Percentiles rank a stretch among this genome's conserved stretches.
phyloP scores from a whole-genome alignment of 1,140 invertebrate genomes.

The Drosophila gunungcola region DNA sequence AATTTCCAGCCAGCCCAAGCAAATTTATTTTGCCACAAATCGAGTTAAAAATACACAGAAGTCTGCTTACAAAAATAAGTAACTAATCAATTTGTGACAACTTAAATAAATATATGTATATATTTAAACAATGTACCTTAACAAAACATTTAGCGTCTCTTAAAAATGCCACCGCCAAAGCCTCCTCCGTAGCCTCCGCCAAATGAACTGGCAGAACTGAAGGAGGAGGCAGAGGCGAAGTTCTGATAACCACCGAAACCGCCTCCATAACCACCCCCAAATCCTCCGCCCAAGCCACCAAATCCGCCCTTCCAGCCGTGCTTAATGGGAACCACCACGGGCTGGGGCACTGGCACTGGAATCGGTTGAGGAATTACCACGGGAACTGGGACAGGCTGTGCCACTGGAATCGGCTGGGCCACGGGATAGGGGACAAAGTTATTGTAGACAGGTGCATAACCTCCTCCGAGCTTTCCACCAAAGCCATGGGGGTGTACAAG shows the following conservation, averaged over 20 bases:
- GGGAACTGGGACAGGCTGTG: constrained; percentile 39
- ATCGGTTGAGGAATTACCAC: constrained; percentile 60
- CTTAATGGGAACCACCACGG: constrained; percentile 41
- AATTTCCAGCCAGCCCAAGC: constrained; percentile 1
- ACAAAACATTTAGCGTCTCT: constrained; percentile 21
- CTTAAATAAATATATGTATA: constrained; percentile 24
- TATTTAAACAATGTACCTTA: neutral
- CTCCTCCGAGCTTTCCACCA: constrained; percentile 56
- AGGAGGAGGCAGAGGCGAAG: constrained; percentile 19
- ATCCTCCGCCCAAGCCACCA: constrained; percentile 36
- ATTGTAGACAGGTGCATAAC: constrained; percentile 49
- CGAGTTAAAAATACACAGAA: neutral
- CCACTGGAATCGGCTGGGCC: constrained; percentile 51
- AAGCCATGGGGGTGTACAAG: constrained; percentile 49
- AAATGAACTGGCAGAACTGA: constrained; percentile 43
- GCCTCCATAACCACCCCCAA: constrained; percentile 39
- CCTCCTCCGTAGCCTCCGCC: constrained; percentile 55
- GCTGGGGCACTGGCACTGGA: constrained; percentile 47
- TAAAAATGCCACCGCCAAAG: constrained; percentile 34
- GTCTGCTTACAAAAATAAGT: neutral
- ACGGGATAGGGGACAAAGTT: constrained; percentile 62
- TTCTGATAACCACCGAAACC: constrained; percentile 47
- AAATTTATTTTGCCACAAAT: neutral
- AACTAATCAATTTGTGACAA: constrained; percentile 14
- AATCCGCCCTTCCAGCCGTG: constrained; percentile 62